Evolutionary conservation across 2,113 vertebrate species (phyloP), one percentile per base, ranked within the genome.

Genomic region (Thryonomys swinderianus): DNA sequence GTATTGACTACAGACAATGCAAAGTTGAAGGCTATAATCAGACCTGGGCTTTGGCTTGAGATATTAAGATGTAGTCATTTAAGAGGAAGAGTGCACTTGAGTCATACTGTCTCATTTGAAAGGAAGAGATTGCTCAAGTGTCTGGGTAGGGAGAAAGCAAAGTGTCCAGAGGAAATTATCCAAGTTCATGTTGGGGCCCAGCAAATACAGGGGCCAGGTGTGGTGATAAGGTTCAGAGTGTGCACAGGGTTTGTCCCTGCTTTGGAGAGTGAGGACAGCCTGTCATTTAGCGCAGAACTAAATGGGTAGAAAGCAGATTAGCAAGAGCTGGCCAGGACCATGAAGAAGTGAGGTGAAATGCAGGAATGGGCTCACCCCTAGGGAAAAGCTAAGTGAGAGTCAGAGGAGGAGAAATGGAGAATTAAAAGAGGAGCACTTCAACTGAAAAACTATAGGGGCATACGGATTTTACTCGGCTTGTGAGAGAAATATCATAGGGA

Each of bases 401-500:
- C 17, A 45, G 71, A 71, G 13, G 25, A 76, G 42, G 55, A 23
- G 64, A 11, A 48, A 69, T 5, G 59, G 37, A 90, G 53, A 42
- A 9, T 74, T 71, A 48, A 21, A 42, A 8, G 83, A 42, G 16
- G 6, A 64, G 25, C 13, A n/a, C 25, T 57, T 92, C 59, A 51
- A 67, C 51, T 92, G 64, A 85, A 73, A 85, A 74, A 86, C 13
- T n/a, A 0, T 23, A 51, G 18, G 69, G 30, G 34, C 69, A 78
- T 48, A 53, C 14, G 37, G 16, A 1, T 62, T 90, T 94, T 94
- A 51, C 81, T 94, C 23, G 89, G 37, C 42, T 96, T 18, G 9
- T 37, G 69, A 76, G 73, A 84, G 71, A 87, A 92, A 78, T 82
- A 78, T 64, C 55, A 61, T 81, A 78, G 71, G 78, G 73, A 69